Percentiles rank a stretch among this genome's conserved stretches.
These are phyloP conservation scores for Lagodon rhomboides DNA, from an alignment of 2,797 vertebrate species.

Conservation along the genomic window DNA sequence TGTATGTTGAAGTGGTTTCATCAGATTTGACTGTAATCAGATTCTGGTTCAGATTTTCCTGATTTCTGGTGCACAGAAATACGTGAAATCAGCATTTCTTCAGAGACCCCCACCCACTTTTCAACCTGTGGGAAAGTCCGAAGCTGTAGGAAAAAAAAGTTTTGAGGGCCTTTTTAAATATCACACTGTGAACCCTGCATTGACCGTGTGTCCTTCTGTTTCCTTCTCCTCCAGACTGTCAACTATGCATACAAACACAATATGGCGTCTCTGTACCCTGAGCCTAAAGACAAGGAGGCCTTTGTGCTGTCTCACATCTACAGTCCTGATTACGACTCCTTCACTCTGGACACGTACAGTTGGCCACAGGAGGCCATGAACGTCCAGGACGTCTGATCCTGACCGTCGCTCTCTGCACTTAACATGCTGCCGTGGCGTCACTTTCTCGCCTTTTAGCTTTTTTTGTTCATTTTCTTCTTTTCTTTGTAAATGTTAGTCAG, in stretches of 20 bases:
- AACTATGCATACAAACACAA: slow-evolving; percentile 93
- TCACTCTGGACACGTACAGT: slow-evolving; percentile 91
- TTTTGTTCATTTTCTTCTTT: slow-evolving; percentile 15
- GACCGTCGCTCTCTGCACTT: neutral
- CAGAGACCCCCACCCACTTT: too few relatives aligned
- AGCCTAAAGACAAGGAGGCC: slow-evolving; percentile 97
- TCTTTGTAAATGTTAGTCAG: slow-evolving; percentile 17
- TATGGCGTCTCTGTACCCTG: slow-evolving; percentile 93
- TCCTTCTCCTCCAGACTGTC: slow-evolving; percentile 88
- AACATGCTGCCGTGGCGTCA: slow-evolving; percentile 10
- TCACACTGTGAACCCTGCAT: neutral
- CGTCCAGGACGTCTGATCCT: slow-evolving; percentile 89
- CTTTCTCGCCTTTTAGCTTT: slow-evolving; percentile 6
- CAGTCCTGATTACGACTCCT: slow-evolving; percentile 95
- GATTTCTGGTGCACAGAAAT: too few relatives aligned
- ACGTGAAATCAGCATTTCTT: too few relatives aligned
- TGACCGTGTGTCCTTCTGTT: neutral
- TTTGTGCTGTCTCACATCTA: slow-evolving; percentile 93
- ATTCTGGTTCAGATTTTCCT: too few relatives aligned
- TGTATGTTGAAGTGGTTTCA: neutral
- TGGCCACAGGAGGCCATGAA: slow-evolving; percentile 93
- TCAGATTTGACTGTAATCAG: too few relatives aligned
- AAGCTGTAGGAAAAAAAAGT: neutral
- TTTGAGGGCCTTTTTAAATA: neutral
- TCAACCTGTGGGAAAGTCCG: neutral